Percentiles rank a stretch among this genome's conserved stretches.
These are phyloP conservation scores for Enteromius radiatus DNA, from an alignment of 2,797 vertebrate species.

Conservation along the genomic window DNA sequence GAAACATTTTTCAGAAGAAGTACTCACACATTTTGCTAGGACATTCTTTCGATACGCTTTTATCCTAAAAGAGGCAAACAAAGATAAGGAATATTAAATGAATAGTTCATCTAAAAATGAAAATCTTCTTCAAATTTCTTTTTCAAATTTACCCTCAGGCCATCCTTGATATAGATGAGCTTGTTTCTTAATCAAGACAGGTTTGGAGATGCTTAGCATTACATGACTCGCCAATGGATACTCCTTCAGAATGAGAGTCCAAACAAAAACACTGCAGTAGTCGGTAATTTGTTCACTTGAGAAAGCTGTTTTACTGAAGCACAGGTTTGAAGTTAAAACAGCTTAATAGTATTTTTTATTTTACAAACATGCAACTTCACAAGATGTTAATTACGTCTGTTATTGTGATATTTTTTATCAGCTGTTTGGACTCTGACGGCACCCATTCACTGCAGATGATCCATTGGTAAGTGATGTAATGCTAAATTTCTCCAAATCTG, in stretches of 20 bases:
- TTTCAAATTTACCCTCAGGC: neutral
- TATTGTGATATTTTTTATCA: neutral
- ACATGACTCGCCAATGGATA: neutral
- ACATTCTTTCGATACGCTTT: slow-evolving; percentile 95
- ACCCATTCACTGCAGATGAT: neutral
- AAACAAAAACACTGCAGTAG: neutral
- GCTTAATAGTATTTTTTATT: neutral
- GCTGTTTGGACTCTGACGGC: neutral
- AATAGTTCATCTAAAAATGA: neutral
- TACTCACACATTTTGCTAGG: slow-evolving; percentile 96
- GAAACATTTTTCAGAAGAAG: neutral
- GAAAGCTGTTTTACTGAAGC: neutral
- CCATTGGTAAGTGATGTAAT: neutral
- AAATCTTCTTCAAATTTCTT: neutral
- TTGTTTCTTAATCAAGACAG: neutral
- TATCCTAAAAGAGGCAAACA: slow-evolving; percentile 77
- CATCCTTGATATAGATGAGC: neutral
- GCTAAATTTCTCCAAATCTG: neutral
- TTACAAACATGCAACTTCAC: neutral
- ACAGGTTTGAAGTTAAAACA: too few relatives aligned
- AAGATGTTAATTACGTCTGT: neutral
- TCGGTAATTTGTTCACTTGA: neutral
- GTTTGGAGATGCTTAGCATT: neutral
- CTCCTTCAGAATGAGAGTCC: neutral
- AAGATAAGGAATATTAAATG: neutral